These are phyloP conservation scores for Microplitis mediator DNA, from an alignment of 1,140 invertebrate genomes.

Conservation along the genomic window DNA sequence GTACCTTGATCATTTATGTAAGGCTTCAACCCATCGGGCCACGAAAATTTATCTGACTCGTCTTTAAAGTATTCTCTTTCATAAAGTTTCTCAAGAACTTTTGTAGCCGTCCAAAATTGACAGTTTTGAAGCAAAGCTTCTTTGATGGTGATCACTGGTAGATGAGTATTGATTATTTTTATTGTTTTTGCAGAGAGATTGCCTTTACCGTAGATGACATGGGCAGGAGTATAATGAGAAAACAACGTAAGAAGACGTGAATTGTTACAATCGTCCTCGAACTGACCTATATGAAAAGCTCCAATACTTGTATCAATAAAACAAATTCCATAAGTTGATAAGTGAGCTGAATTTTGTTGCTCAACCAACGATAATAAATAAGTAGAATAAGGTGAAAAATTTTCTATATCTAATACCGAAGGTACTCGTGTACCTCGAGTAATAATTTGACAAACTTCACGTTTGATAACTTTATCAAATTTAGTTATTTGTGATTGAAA, in stretches of 20 bases:
- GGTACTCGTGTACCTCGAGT: constrained; percentile 79
- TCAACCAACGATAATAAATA: constrained; percentile 78
- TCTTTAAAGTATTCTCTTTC: constrained; percentile 81
- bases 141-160: constrained; percentile 67
- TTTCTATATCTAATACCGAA: constrained; percentile 73
- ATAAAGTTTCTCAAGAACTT: constrained; percentile 69
- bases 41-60: constrained; percentile 62
- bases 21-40: constrained; percentile 73
- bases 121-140: constrained; percentile 68
- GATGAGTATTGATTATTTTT: constrained; percentile 67
- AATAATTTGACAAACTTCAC: constrained; percentile 90
- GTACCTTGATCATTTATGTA: constrained; percentile 78
- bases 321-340: constrained; percentile 78
- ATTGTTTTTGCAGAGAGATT: constrained; percentile 66
- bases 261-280: constrained; percentile 85
- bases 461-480: constrained; percentile 84
- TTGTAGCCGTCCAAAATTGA: constrained; percentile 75
- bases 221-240: constrained; percentile 82
- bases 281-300: constrained; percentile 85
- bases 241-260: constrained; percentile 85
- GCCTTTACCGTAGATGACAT: constrained; percentile 77
- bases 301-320: constrained; percentile 93
- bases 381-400: constrained; percentile 62
- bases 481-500: constrained; percentile 67
- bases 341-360: constrained; percentile 60